Evolutionary conservation across 2,797 vertebrate species (phyloP), one percentile per base, ranked within the genome.

Genomic region (Poeciliopsis presidionis): DNA sequence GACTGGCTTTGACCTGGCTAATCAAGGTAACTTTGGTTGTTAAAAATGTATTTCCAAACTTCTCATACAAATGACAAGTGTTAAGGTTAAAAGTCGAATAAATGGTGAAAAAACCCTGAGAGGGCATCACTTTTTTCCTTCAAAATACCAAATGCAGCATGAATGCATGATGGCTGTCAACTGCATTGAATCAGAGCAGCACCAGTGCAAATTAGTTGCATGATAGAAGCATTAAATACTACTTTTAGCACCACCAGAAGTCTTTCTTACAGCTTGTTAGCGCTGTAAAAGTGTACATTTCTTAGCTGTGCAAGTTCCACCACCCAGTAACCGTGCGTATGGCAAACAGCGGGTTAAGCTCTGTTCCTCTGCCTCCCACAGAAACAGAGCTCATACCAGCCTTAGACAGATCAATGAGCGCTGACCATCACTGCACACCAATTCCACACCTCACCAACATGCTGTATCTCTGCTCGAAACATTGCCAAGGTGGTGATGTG

Each of bases 151-250:
- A 63, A 65, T 18, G 20, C 11, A 22, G 7, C 22, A n/a, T 45
- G 7, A 16, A 73, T 45, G 47, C 28, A 59, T 73, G 30, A 1
- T 33, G 75, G 73, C 73, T 74, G 30, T n/a, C 57, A 45, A 55
- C 78, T 78, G 8, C 43, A 70, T 70, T 5, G 41, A 70, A 70
- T 46, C 16, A 72, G 33, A 16, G 41, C 51, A 41, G 74, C 39
- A 78, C 53, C 30, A 43, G 61, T 75, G 72, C 70, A 89, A 88
- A 82, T 82, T 72, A 76, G 61, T 39, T 75, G 72, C 65, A 78
- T 53, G n/a, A 55, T 57, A 79, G 53, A 73, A 18, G 25, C 73
- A 65, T 79, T 82, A 72, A 83, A 81, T 55, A 75, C 55, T 25
- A 78, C 43, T 70, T 59, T 79, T 41, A 55, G 36, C 41, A 33